Conservation (phyloP, 2,888 invertebrate genomes). For the Amorpha juglandis region DNA sequence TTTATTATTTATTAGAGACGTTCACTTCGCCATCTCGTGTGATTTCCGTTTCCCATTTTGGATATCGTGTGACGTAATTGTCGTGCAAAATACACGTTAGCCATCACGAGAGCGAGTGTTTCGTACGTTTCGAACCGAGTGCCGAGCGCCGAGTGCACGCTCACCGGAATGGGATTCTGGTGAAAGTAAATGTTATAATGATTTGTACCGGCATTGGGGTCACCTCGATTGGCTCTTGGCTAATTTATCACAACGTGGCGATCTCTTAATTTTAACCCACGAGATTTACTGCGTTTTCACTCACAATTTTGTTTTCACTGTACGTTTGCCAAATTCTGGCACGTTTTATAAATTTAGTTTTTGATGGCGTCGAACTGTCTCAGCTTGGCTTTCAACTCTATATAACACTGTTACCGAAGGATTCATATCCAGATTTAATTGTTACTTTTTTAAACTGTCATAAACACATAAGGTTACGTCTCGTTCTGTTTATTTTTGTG, state of each 20-base stretch:
- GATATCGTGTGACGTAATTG: slow-evolving; percentile 16
- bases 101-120: slow-evolving; percentile 8
- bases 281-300: neutral
- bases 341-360: neutral
- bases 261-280: slow-evolving; percentile 7
- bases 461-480: neutral
- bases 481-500: neutral
- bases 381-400: neutral
- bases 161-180: slow-evolving; percentile 45
- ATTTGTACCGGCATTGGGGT: slow-evolving; percentile 47
- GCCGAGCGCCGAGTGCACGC: slow-evolving; percentile 1
- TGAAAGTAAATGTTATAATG: slow-evolving; percentile 55
- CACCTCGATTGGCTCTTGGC: slow-evolving; percentile 50
- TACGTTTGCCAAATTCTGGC: slow-evolving; percentile 15
- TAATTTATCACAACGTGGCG: slow-evolving; percentile 38
- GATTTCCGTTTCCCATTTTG: slow-evolving; percentile 19
- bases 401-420: too few relatives aligned
- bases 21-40: neutral
- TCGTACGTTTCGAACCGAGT: neutral
- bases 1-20: neutral
- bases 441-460: too few relatives aligned
- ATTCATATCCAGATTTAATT: too few relatives aligned
- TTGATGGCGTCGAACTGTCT: slow-evolving; percentile 1
- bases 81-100: slow-evolving; percentile 10
- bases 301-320: slow-evolving; percentile 3